Base-by-base conservation (phyloP, 2,113 vertebrate species). In the Benitochromis conjunctus region DNA sequence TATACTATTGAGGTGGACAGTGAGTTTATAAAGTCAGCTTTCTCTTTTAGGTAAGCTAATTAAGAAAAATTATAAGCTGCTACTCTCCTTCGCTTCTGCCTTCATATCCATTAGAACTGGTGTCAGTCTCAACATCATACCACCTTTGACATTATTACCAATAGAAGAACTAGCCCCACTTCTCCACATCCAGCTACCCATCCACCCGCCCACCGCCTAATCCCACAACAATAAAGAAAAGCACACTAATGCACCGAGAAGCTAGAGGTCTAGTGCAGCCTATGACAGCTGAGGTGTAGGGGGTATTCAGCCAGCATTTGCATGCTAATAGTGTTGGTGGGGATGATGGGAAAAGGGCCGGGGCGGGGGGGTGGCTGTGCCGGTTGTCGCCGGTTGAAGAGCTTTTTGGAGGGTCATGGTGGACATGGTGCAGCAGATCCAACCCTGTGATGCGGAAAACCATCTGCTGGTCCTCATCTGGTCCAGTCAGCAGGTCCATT, bases 391-490 rank as follows among this genome's bases (percentile, higher is more conserved):
- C 13, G 16, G 82, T 60, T 71, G 48, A 80, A 69, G 64, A 51
- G 38, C 57, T 87, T 66, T 56, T 54, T 48, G 62, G 48, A 80
- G 84, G 64, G 69, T 13, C 38, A 5, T 19, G 2, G 54, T n/a
- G 21, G 5, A 43, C 62, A 60, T n/a, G 43, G 60, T 4, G 7
- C 54, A 69, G 54, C 83, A 46, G 41, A 78, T 38, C 86, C 56
- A 88, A 81, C 78, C 74, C 38, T 53, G n/a, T 18, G 8, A 88
- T 79, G 90, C 80, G 62, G 89, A 87, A 77, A 95, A 91, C 88
- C 92, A 95, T 92, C 92, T 92, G 93, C 91, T 87, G 86, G 88
- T 92, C 86, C 88, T 95, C 92, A 91, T 92, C 89, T 92, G 91
- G 89, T 89, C 81, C 84, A 69, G 80, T 82, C 71, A 78, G 85